Conservation (phyloP, 2,797 vertebrate genomes). For the Caiman crocodilus region DNA sequence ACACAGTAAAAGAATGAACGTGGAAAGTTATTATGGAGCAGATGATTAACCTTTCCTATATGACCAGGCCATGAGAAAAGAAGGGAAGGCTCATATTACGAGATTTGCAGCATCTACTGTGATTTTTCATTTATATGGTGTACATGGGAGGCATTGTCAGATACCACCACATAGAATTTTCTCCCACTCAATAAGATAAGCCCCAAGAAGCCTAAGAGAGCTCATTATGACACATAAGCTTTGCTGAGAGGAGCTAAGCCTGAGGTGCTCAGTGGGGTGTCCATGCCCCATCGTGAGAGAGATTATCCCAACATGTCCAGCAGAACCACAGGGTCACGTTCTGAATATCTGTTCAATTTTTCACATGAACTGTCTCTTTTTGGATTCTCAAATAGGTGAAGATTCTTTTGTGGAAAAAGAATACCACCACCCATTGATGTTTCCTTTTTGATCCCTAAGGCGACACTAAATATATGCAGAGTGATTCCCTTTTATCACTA, state of each 20-base stretch:
- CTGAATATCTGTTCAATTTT: background rate
- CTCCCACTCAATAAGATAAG: background rate
- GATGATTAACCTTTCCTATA: too few relatives aligned
- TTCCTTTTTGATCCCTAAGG: background rate
- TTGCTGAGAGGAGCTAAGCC: too few relatives aligned
- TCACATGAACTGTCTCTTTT: background rate
- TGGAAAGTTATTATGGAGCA: too few relatives aligned
- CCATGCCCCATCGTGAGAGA: background rate
- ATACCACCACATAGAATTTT: rapidly evolving
- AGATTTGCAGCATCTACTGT: background rate
- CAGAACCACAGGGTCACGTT: background rate
- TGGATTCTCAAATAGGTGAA: background rate
- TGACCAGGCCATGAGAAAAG: background rate
- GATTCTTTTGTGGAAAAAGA: background rate
- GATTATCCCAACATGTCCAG: background rate
- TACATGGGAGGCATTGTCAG: background rate
- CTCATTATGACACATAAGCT: background rate
- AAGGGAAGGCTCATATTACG: background rate
- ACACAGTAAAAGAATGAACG: too few relatives aligned
- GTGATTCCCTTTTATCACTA: background rate
- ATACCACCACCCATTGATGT: background rate
- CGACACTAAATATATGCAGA: background rate
- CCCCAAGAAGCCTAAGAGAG: background rate
- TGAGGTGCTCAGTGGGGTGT: too few relatives aligned
- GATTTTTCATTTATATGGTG: background rate